Conservation (phyloP, 1,140 invertebrate genomes). For the Euura saliciscinereae region DNA sequence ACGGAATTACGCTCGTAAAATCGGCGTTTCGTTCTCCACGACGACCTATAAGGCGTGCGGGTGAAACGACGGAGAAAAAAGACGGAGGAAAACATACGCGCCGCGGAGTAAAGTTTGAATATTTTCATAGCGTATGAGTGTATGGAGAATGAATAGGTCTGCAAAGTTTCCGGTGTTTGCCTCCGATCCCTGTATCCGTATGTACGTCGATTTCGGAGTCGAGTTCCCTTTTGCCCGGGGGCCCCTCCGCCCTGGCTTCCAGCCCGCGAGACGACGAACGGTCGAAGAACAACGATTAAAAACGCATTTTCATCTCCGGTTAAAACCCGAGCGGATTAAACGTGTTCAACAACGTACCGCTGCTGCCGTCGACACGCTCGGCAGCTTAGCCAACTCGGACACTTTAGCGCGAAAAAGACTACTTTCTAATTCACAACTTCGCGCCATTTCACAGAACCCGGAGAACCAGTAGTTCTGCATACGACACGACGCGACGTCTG, state of each 20-base stretch:
- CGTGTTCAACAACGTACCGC: too few relatives aligned
- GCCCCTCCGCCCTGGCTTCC: not conserved
- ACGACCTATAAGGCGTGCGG: not conserved
- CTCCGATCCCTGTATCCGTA: not conserved
- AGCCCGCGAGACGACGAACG: not conserved
- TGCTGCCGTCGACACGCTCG: too few relatives aligned
- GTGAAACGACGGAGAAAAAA: not conserved
- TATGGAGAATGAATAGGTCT: slow-evolving; percentile 26
- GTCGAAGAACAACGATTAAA: not conserved
- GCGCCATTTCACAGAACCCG: too few relatives aligned
- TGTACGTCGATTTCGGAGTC: slow-evolving; percentile 19
- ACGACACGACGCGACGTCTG: too few relatives aligned
- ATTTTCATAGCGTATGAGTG: slow-evolving; percentile 23
- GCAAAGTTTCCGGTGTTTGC: slow-evolving; percentile 28
- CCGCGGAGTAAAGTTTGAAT: slow-evolving; percentile 21
- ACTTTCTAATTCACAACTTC: too few relatives aligned
- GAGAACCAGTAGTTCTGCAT: too few relatives aligned
- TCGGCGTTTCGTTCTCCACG: not conserved
- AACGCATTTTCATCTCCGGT: not conserved
- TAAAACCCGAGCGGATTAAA: not conserved
- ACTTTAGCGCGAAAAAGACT: too few relatives aligned
- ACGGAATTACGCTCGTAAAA: not conserved
- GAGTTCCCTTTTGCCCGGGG: not conserved
- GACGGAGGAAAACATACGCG: slow-evolving; percentile 20
- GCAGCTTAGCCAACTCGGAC: too few relatives aligned